These are phyloP conservation scores for Corydoras sp. DNA, from an alignment of 2,113 vertebrate species.

Conservation along the genomic window DNA sequence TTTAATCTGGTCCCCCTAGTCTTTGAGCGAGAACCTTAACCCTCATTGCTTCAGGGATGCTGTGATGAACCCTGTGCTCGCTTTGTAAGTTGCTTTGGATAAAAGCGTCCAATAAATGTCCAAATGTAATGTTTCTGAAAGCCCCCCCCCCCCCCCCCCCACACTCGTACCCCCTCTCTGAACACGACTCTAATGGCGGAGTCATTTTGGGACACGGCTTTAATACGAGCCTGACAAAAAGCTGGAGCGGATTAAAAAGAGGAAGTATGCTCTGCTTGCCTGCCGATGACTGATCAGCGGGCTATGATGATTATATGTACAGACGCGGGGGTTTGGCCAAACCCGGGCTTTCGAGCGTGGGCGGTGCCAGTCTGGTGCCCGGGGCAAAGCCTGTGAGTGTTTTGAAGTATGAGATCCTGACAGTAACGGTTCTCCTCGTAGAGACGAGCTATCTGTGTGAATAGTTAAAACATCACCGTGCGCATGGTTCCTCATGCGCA, in stretches of 20 bases:
- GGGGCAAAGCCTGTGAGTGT: conserved; percentile 28
- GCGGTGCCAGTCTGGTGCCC: conserved; percentile 16
- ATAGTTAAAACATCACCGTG: no score
- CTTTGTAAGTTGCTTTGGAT: no score
- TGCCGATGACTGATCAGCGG: conserved; percentile 36
- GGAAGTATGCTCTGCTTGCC: conserved; percentile 38
- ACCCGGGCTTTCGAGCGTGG: conserved; percentile 28
- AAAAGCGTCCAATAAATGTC: no score
- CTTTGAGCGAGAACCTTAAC: no score
- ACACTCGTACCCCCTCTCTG: not conserved
- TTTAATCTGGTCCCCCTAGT: no score
- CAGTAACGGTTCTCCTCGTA: no score
- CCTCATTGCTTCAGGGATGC: no score
- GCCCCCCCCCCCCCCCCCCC: conserved; percentile 5
- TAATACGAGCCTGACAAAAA: conserved; percentile 33
- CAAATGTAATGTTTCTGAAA: no score
- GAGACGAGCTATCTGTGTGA: no score
- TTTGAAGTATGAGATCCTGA: not conserved
- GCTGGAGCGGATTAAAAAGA: conserved; percentile 15
- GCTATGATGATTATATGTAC: conserved; percentile 34
- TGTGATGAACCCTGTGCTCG: no score
- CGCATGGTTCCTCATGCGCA: no score
- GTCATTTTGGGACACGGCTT: conserved; percentile 19
- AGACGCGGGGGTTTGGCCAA: conserved; percentile 33
- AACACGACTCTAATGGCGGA: not conserved